Evolutionary conservation across 2,113 vertebrate genomes (phyloP), one percentile per base, ranked within the genome.

Genomic region (Gymnarchus niloticus): DNA sequence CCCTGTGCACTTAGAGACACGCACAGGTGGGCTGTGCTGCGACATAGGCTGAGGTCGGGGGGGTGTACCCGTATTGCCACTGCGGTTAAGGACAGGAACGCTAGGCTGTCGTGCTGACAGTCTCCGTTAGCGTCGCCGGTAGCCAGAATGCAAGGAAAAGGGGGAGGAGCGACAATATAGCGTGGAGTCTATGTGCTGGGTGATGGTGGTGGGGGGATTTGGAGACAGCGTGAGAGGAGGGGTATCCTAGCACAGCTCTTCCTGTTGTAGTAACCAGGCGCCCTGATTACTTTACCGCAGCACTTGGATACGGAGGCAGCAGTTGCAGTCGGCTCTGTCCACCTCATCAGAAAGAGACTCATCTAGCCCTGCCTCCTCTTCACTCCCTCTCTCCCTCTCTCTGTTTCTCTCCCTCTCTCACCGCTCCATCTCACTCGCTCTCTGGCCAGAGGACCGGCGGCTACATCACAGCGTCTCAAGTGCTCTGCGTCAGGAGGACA

Each of bases 241-340:
- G 91, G 90, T 92, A 89, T 91, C 92, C 90, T 89, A 88, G 86
- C 84, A 14, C 83, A 92, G 91, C 90, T 87, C 88, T 89, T 92
- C 90, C 91, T 91, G 92, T 92, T 91, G 92, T 93, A 92, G 91
- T 90, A 92, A 91, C 90, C 91, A 88, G 87, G 87, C 87, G 85
- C 89, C 87, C 89, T 91, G 92, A 90, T 90, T 91, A 92, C 92
- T 92, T 92, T 89, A 94, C 93, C 92, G 94, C 94, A 93, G 94
- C 90, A 88, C 86, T 44, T 54, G 5, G 56, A 83, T 83, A 59
- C 77, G 57, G 86, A 83, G 81, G 87, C 28, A 84, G 78, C 56
- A 80, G 89, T 86, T 81, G 80, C 87, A 56, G 69, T 77, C 51
- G 85, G 86, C 86, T 87, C 46, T 12, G 54, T 88, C 91, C 80